Evolutionary conservation across 2,888 invertebrate species (phyloP).

Genomic region (Amphiduros pacificus): DNA sequence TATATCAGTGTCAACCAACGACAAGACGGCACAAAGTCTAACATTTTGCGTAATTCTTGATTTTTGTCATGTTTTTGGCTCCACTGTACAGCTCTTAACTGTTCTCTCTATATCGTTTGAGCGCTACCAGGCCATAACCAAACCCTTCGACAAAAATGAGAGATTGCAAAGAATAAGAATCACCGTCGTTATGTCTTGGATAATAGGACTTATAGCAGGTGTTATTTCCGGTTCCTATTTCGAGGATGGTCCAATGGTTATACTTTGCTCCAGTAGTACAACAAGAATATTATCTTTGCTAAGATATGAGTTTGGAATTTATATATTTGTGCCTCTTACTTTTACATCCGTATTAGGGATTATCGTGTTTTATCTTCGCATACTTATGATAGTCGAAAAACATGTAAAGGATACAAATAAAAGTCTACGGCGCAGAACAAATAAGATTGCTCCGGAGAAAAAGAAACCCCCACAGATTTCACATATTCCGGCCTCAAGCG

Average conservation of each 20-base stretch:
- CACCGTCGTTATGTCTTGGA: constrained; percentile 15
- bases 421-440: too few species aligned
- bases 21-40: background rate
- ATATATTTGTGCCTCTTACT: constrained; percentile 13
- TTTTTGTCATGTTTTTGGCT: constrained; percentile 1
- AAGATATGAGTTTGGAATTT: constrained; percentile 14
- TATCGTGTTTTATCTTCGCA: constrained; percentile 16
- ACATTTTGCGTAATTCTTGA: constrained; percentile 3
- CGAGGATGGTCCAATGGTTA: background rate
- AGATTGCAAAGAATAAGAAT: constrained; percentile 8
- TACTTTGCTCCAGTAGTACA: background rate
- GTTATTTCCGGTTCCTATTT: background rate
- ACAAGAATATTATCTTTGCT: background rate
- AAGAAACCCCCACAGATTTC: too few species aligned
- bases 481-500: too few species aligned
- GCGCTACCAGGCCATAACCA: constrained; percentile 41
- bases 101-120: constrained; percentile 40
- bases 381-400: constrained; percentile 8
- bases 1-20: background rate
- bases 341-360: background rate
- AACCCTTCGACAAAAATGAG: constrained; percentile 34
- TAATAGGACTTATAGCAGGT: background rate
- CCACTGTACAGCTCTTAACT: constrained; percentile 34
- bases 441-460: too few species aligned
- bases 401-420: constrained; percentile 10